Evolutionary conservation across 2,888 invertebrate genomes (phyloP), one percentile per base, ranked within the genome.

Genomic region (Temnothorax rugatulus): DNA sequence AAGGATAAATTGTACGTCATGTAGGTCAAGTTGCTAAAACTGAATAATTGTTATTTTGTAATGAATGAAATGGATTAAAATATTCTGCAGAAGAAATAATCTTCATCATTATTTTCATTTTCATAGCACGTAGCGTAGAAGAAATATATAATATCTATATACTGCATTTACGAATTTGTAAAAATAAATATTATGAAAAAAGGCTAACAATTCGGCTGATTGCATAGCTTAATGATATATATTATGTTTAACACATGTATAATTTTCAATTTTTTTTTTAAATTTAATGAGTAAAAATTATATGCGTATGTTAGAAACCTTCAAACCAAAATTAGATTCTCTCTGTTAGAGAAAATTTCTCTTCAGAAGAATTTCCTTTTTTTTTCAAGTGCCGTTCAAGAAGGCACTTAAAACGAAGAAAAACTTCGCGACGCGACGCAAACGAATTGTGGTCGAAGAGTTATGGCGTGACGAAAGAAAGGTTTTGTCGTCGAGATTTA

Each of bases 401-500:
- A 21, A 54, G 52, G 21, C 21, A 54, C 52, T 21, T 54, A 9
- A 9, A 66, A 41, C 41, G 66, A 44, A 54, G 54, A 18, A 68
- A 29, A 57, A 77, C 29, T 68, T 44, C 15, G 11, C 69, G 13
- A 54, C 15, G 11, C 54, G 21, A 54, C 9, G 71, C 73, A 59
- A 71, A 68, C 68, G 68, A 29, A 52, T 77, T 44, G 44, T 47
- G 44, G 29, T 29, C 57, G 69, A 68, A 79, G 21, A 79, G 59
- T 59, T 29, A 44, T 47, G 69, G 77, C 77, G 69, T 74, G 76
- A 82, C 76, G 61, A 29, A 74, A 34, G 63, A 63, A 82, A 41
- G 52, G 83, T 83, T 82, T 63, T 71, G 64, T 73, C 76, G 52
- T 79, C 75, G 86, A 88, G 86, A 92, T 93, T 93, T 93, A 93